These are phyloP conservation scores for Ceratothoa steindachneri DNA, from an alignment of 2,888 invertebrate genomes.

Conservation along the genomic window DNA sequence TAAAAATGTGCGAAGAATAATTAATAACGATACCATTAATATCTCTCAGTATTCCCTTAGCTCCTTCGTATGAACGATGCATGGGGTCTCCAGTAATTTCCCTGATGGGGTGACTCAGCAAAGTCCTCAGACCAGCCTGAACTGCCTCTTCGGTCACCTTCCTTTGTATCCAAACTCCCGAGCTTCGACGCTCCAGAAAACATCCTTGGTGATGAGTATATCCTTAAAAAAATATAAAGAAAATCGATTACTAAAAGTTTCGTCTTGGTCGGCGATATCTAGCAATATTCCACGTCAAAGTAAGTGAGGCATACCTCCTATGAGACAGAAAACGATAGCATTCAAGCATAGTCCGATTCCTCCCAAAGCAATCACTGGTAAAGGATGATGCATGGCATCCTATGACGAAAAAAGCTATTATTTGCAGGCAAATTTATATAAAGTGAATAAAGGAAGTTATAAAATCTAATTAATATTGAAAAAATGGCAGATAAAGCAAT, in stretches of 20 bases:
- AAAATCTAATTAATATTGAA: too few relatives aligned
- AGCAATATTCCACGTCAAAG: neutral
- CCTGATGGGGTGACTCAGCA: conserved; percentile 26
- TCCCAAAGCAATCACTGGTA: conserved; percentile 70
- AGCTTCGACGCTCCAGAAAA: conserved; percentile 34
- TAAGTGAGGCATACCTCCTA: conserved; percentile 62
- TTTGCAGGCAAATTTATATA: too few relatives aligned
- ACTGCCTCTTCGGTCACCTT: conserved; percentile 40
- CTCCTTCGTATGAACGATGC: conserved; percentile 6
- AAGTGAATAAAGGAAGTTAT: too few relatives aligned
- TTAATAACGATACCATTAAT: conserved; percentile 38
- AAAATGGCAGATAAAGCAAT: too few relatives aligned
- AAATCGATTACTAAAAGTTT: neutral
- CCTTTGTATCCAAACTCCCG: conserved; percentile 33
- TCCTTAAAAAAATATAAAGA: conserved; percentile 25
- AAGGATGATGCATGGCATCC: conserved; percentile 67
- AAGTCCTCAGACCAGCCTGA: conserved; percentile 31
- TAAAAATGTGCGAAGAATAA: too few relatives aligned
- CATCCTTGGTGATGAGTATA: conserved; percentile 47
- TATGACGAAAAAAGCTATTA: conserved; percentile 53
- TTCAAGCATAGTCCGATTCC: conserved; percentile 68
- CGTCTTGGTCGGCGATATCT: neutral
- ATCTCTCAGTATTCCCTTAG: conserved; percentile 31
- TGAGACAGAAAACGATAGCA: conserved; percentile 70
- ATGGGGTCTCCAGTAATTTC: neutral